Evolutionary conservation across 30 jellyfish, hydroid and myxozoan genomes (phyloP).

Genomic region (Cassiopea andromeda): DNA sequence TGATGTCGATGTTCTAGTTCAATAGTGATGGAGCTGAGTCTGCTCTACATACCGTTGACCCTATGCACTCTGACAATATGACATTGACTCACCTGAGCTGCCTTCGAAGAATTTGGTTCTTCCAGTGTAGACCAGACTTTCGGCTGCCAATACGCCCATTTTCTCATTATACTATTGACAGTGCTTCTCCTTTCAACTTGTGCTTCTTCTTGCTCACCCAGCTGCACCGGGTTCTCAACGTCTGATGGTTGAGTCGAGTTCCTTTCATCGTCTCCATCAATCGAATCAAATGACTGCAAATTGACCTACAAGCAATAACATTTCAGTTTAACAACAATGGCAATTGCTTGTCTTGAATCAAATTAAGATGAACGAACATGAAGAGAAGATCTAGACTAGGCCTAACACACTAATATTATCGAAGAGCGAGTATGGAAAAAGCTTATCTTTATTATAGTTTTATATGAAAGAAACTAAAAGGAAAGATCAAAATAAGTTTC

Average conservation of each 20-base stretch:
- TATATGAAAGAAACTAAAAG: too few relatives aligned
- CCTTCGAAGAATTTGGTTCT: conserved; percentile 81
- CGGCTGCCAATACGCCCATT: conserved; percentile 70
- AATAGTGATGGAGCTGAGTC: too few relatives aligned
- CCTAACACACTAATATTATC: too few relatives aligned
- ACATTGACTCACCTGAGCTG: conserved; percentile 73
- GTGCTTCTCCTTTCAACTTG: conserved; percentile 44
- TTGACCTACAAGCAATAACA: conserved; percentile 33
- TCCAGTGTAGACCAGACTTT: conserved; percentile 80
- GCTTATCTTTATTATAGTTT: too few relatives aligned
- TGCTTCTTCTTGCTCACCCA: conserved; percentile 20
- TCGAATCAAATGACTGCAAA: conserved; percentile 67
- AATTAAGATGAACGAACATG: too few relatives aligned
- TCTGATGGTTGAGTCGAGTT: conserved; percentile 31
- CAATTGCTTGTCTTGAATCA: too few relatives aligned
- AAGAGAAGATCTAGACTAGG: too few relatives aligned
- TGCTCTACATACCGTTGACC: too few relatives aligned
- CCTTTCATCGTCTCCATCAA: conserved; percentile 71
- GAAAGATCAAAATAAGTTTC: too few relatives aligned
- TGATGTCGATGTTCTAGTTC: too few relatives aligned
- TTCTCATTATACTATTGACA: conserved; percentile 34
- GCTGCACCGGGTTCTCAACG: conserved; percentile 59
- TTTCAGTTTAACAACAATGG: not conserved
- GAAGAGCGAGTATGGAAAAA: too few relatives aligned
- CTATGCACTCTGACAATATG: too few relatives aligned